Evolutionary conservation across 2,888 invertebrate species (phyloP), one percentile per base, ranked within the genome.

Genomic region (Rhagonycha lutea): DNA sequence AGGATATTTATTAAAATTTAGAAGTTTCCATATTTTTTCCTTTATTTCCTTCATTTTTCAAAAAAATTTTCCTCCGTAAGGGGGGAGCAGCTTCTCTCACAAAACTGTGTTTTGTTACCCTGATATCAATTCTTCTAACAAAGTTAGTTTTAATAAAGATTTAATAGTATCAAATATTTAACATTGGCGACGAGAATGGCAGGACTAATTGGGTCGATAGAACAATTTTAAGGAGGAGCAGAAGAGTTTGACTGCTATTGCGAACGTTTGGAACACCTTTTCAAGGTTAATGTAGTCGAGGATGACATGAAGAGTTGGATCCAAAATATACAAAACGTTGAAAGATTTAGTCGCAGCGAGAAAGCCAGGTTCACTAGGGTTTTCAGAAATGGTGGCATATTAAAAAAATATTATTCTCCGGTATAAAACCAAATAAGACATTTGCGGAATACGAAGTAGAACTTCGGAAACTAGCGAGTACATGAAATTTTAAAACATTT

Each of bases 391-490:
- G 28, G 68, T 70, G 1, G 65, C 72, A 47, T 78, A 28, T 24
- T 79, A 60, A 14, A 70, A 74, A 7, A 70, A 77, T 73, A 74
- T 78, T 70, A 68, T 75, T 4, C 63, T 14, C 78, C 73, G 14
- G 47, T 26, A 60, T 75, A 62, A 67, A 68, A 14, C 4, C 60
- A 26, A 63, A 71, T 9, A 65, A 75, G 28, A 32, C 63, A 14
- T 14, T 75, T 29, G 24, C 68, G 10, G 73, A 77, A 28, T 77
- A 70, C 61, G 71, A 65, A 3, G 69, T 69, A 14, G 74, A 73
- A 18, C 47, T 79, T 14, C 28, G 68, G 12, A 69, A 60, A 10
- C 28, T 75, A 12, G 74, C 77, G 32, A 68, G 18, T 14, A 61
- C 68, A 2, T 79, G 79, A 62, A 69, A 77, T 1, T 79, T 79